phyloP scores from a whole-genome alignment of 1,140 invertebrate species.

The Adelges cooleyi region DNA sequence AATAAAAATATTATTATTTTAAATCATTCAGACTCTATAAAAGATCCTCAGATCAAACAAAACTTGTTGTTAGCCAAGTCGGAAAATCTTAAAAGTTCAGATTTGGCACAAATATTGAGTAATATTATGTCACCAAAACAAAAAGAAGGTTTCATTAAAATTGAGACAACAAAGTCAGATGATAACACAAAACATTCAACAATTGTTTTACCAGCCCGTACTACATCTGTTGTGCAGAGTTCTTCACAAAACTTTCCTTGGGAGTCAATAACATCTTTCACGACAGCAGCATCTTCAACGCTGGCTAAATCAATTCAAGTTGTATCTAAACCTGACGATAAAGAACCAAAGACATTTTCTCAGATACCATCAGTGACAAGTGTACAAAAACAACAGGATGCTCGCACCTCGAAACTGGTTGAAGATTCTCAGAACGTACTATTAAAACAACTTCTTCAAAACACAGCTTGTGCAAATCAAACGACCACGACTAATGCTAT shows the following conservation, averaged over 20 bases:
- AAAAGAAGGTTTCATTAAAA: constrained; percentile 23
- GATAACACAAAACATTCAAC: constrained; percentile 13
- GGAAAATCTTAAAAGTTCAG: constrained; percentile 14
- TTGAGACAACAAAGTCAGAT: constrained; percentile 23
- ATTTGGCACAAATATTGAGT: constrained; percentile 22
- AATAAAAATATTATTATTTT: constrained; percentile 23
- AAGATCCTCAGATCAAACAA: constrained; percentile 21
- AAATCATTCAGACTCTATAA: constrained; percentile 4
- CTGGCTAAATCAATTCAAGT: constrained; percentile 22
- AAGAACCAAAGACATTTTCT: constrained; percentile 9
- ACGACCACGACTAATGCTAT: constrained; percentile 37
- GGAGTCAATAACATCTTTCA: background rate
- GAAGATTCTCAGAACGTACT: constrained; percentile 81
- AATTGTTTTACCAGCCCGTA: constrained; percentile 6
- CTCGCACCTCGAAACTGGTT: constrained; percentile 1
- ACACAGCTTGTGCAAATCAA: constrained; percentile 54
- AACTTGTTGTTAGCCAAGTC: constrained; percentile 1
- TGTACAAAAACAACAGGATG: background rate
- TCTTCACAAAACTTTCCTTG: constrained; percentile 9
- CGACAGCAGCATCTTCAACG: background rate
- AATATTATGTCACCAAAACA: constrained; percentile 19
- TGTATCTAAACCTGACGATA: constrained; percentile 14
- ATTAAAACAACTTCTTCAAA: constrained; percentile 78
- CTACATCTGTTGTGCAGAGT: constrained; percentile 16
- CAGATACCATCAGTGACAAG: background rate